phyloP scores from a whole-genome alignment of 2,888 invertebrate species.

The Catocala fraxini region DNA sequence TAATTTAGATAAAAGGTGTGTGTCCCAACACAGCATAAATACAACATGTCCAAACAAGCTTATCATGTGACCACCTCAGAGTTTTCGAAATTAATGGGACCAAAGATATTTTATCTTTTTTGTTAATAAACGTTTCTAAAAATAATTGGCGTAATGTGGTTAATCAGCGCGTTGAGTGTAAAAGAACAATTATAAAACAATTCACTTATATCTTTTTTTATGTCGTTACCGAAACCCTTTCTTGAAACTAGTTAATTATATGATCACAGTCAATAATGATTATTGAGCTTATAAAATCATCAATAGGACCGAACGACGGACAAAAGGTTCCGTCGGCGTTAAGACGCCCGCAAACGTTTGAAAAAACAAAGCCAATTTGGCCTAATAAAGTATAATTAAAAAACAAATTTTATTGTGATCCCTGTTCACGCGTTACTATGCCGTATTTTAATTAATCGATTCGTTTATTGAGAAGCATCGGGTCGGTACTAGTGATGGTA shows the following conservation, averaged over 20 bases:
- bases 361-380: constrained; percentile 84
- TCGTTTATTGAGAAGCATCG: constrained; percentile 65
- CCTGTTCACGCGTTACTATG: constrained; percentile 76
- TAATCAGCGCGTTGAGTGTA: constrained; percentile 53
- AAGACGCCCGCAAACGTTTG: constrained; percentile 57
- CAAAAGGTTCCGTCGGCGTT: constrained; percentile 75
- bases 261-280: constrained; percentile 82
- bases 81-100: constrained; percentile 78
- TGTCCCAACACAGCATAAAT: constrained; percentile 79
- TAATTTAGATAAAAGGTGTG: constrained; percentile 82
- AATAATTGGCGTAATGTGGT: constrained; percentile 51
- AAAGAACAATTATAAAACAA: constrained; percentile 49
- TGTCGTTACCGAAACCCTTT: constrained; percentile 57
- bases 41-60: constrained; percentile 78
- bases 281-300: constrained; percentile 86
- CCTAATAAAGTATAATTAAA: constrained; percentile 84
- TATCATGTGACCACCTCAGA: constrained; percentile 82
- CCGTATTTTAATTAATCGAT: constrained; percentile 81
- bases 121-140: constrained; percentile 43
- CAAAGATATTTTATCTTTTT: constrained; percentile 65
- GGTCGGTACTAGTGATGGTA: constrained; percentile 69
- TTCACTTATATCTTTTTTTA: constrained; percentile 45
- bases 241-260: constrained; percentile 81
- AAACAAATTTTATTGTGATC: constrained; percentile 80
- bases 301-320: constrained; percentile 78